Evolutionary conservation across 2,888 invertebrate genomes (phyloP).

Genomic region (Folsomia candida): DNA sequence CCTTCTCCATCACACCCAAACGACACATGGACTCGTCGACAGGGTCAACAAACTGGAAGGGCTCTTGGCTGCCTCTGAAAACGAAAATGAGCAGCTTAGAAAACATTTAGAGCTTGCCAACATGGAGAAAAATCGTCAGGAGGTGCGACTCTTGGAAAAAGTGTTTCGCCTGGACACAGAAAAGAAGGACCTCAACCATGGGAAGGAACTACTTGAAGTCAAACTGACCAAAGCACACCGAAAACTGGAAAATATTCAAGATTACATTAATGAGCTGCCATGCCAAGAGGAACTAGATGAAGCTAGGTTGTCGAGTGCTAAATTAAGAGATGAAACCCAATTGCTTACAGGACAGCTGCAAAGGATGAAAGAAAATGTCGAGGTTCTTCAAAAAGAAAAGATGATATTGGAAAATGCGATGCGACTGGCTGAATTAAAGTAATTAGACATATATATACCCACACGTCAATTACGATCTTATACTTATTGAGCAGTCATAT

Average conservation of each 20-base stretch:
- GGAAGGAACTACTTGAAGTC: slow-evolving; percentile 27
- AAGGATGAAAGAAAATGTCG: slow-evolving; percentile 21
- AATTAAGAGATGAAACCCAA: slow-evolving; percentile 35
- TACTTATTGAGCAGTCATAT: too few species aligned
- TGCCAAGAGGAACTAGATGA: slow-evolving; percentile 44
- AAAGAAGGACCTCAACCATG: slow-evolving; percentile 30
- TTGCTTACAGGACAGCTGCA: slow-evolving; percentile 31
- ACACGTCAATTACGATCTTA: too few species aligned
- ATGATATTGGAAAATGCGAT: slow-evolving; percentile 24
- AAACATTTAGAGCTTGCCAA: slow-evolving; percentile 33
- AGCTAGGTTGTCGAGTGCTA: slow-evolving; percentile 28
- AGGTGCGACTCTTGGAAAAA: slow-evolving; percentile 33
- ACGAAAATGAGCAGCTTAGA: slow-evolving; percentile 41
- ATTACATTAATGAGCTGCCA: slow-evolving; percentile 45
- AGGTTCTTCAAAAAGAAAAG: slow-evolving; percentile 22
- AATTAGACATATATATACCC: not conserved
- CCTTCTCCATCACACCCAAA: slow-evolving; percentile 14
- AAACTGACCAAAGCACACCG: slow-evolving; percentile 32
- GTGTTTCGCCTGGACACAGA: slow-evolving; percentile 35
- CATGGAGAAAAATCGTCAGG: slow-evolving; percentile 34
- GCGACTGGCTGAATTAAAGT: slow-evolving; percentile 24
- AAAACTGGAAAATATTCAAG: slow-evolving; percentile 36
- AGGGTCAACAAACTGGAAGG: slow-evolving; percentile 44
- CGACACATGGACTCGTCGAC: slow-evolving; percentile 34
- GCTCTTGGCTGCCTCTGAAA: slow-evolving; percentile 44